These are phyloP conservation scores for Eurystomus glaucurus DNA, from an alignment of 2,797 vertebrate species.

Conservation along the genomic window DNA sequence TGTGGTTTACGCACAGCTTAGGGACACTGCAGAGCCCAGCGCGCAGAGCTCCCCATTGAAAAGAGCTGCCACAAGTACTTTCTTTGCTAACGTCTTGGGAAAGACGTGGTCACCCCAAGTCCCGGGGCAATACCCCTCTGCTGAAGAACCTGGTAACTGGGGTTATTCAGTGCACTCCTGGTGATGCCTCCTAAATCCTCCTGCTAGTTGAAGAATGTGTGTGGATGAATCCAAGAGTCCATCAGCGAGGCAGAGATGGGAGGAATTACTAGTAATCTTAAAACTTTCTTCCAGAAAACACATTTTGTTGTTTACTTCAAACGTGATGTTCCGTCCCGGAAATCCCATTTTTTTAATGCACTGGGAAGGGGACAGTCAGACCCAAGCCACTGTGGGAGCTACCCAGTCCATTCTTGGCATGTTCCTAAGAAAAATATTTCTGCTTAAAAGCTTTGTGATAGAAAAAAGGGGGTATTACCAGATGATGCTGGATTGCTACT, in stretches of 20 bases:
- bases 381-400: not conserved
- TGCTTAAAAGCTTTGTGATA: not conserved
- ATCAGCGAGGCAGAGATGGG: not conserved
- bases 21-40: not conserved
- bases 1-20: not conserved
- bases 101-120: not conserved
- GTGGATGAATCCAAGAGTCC: not conserved
- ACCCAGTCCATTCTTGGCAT: fast-evolving
- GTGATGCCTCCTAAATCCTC: not conserved
- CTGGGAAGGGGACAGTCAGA: not conserved
- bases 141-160: not conserved
- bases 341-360: fast-evolving
- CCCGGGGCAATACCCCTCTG: not conserved
- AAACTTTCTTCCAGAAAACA: not conserved
- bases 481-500: fast-evolving
- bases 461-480: not conserved
- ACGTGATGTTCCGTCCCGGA: not conserved
- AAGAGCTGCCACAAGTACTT: not conserved
- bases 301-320: not conserved
- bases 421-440: not conserved
- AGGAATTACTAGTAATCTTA: not conserved
- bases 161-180: not conserved
- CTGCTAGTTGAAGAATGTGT: not conserved
- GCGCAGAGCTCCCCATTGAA: not conserved
- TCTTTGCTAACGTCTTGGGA: not conserved